Base-by-base conservation (phyloP, 1,140 invertebrate species). In the Chironomus striatipennis region DNA sequence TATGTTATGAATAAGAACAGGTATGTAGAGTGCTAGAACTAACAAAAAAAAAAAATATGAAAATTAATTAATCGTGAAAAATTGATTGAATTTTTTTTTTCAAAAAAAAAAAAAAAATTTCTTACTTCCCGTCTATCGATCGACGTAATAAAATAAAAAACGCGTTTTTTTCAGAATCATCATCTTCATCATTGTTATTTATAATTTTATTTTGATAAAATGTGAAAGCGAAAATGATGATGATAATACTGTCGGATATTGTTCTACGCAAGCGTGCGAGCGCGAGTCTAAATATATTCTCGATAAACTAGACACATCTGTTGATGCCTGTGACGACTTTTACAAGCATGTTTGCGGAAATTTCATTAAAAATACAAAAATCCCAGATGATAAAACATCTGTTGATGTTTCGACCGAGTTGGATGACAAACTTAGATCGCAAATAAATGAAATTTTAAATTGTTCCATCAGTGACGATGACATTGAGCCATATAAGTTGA, bases 261-360 rank as follows among this genome's bases (percentile, higher is more conserved):
- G 47, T 57, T 57, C 17, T 9, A 70, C 65, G 20, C 17, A 70
- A 18, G 65, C 20, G 20, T 70, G 65, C 17, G n/a, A 70, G 10
- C 17, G 65, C 7, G 65, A 70, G 20, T n/a, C 65, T 20, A 70
- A 70, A 70, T 18, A 20, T 20, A 70, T 70, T 70, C 20, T 20
- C 65, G 65, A 21, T 9, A 70, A 70, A 70, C 9, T 70, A 12
- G 85, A 85, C 75, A 76, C 75, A 73, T 81, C 74, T 0, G 85
- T 88, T 0, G 81, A 89, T 77, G 91, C 92, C 0, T 94, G 92
- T 76, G 84, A 90, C 43, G 89, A 93, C 79, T 94, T 93, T 80
- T 93, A 92, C 77, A 75, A 84, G 24, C 89, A 89, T 76, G 84
- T 88, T 2, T 90, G 89, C 76, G 88, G 89, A 6, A 84, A 83